phyloP scores from a whole-genome alignment of 2,888 invertebrate species.

The Alsophila aescularia region DNA sequence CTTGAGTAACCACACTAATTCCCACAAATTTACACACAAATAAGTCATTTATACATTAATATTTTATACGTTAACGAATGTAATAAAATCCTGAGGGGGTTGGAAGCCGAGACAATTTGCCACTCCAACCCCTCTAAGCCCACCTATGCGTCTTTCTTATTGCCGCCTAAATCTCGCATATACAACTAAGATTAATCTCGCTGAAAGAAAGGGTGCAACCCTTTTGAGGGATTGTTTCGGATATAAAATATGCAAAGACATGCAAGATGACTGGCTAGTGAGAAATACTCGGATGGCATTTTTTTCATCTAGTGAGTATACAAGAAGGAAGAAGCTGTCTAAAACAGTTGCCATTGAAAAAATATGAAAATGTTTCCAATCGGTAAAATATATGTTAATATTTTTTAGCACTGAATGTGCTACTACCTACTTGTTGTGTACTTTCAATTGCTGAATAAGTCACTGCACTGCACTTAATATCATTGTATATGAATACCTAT shows the following conservation, averaged over 20 bases:
- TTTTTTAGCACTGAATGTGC: too few relatives aligned
- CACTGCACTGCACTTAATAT: too few relatives aligned
- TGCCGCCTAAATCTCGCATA: slow-evolving; percentile 82
- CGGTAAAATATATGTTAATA: too few relatives aligned
- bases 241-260: slow-evolving; percentile 36
- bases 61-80: slow-evolving; percentile 81
- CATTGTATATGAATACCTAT: too few relatives aligned
- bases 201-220: slow-evolving; percentile 80
- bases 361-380: too few relatives aligned
- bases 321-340: too few relatives aligned
- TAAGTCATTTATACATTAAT: slow-evolving; percentile 75
- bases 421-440: too few relatives aligned
- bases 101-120: slow-evolving; percentile 83
- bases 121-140: slow-evolving; percentile 76
- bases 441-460: too few relatives aligned
- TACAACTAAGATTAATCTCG: slow-evolving; percentile 83
- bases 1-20: neutral
- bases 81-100: slow-evolving; percentile 77
- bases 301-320: neutral
- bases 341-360: too few relatives aligned
- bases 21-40: slow-evolving; percentile 67
- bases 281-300: neutral
- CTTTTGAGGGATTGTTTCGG: slow-evolving; percentile 55
- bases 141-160: slow-evolving; percentile 84
- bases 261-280: slow-evolving; percentile 15